phyloP scores from a whole-genome alignment of 2,113 vertebrate species.

The Pygoscelis adeliae region DNA sequence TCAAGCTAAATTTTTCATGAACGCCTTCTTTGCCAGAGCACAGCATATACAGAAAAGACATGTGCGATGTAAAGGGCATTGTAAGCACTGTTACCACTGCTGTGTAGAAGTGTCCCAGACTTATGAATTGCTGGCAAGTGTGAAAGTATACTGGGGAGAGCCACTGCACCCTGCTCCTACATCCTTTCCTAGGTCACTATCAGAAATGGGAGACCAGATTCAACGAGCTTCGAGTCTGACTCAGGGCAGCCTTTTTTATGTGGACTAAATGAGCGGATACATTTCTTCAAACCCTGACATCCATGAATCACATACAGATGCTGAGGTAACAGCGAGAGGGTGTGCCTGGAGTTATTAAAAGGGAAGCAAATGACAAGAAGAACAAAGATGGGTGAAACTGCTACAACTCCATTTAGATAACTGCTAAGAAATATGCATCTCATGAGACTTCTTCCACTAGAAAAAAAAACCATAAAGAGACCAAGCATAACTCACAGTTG shows the following conservation, averaged over 20 bases:
- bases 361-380: constrained; percentile 16
- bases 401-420: neutral
- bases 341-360: constrained; percentile 36
- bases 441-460: neutral
- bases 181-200: neutral
- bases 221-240: rapidly evolving
- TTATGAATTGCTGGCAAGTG: neutral
- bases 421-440: neutral
- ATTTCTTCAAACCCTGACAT: constrained; percentile 3
- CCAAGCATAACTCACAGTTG: neutral
- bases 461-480: neutral
- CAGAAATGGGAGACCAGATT: neutral
- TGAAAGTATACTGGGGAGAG: neutral
- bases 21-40: neutral
- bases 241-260: neutral
- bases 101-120: neutral
- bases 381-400: constrained; percentile 18
- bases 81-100: neutral
- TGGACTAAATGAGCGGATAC: neutral
- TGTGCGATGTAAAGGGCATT: rapidly evolving
- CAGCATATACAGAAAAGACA: neutral
- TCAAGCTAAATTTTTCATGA: neutral
- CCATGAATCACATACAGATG: constrained; percentile 29
- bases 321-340: constrained; percentile 19
- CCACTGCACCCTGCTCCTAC: neutral